Conservation (phyloP, 2,797 vertebrate species). For the Gobio occitaniae region DNA sequence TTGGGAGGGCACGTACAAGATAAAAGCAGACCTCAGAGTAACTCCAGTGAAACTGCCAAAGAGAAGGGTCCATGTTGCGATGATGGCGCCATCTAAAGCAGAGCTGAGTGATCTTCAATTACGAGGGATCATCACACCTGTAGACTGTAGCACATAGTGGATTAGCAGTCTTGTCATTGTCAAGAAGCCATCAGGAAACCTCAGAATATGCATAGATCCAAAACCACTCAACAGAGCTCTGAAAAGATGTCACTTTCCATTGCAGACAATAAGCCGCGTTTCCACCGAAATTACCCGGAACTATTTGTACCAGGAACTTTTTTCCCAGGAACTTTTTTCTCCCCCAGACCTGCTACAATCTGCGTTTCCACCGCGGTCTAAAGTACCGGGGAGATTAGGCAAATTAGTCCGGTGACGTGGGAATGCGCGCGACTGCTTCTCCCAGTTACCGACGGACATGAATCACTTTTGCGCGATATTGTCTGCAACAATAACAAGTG, state of each 20-base stretch:
- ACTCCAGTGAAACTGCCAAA: background rate
- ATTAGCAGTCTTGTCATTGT: slow-evolving; percentile 10
- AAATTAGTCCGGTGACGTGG: too few species aligned
- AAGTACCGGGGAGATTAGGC: too few species aligned
- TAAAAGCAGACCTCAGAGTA: background rate
- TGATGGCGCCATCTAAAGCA: slow-evolving; percentile 26
- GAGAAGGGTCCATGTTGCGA: background rate
- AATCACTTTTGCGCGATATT: too few species aligned
- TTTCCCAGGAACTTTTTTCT: too few species aligned
- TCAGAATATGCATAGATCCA: slow-evolving; percentile 32
- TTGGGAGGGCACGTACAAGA: background rate
- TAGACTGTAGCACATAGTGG: slow-evolving; percentile 14
- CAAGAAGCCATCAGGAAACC: slow-evolving; percentile 7
- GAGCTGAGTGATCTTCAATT: slow-evolving; percentile 3
- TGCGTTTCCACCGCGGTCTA: too few species aligned
- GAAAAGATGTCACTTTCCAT: slow-evolving; percentile 49
- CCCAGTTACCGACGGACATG: too few species aligned
- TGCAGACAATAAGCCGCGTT: slow-evolving; percentile 43
- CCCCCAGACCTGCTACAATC: too few species aligned
- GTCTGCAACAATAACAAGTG: too few species aligned
- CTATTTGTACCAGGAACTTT: too few species aligned
- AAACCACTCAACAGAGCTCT: slow-evolving; percentile 33
- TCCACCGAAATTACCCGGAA: too few species aligned
- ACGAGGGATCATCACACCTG: slow-evolving; percentile 12
- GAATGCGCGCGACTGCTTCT: too few species aligned